phyloP scores from a whole-genome alignment of 1,140 invertebrate species.

The Gonioctena quinquepunctata region DNA sequence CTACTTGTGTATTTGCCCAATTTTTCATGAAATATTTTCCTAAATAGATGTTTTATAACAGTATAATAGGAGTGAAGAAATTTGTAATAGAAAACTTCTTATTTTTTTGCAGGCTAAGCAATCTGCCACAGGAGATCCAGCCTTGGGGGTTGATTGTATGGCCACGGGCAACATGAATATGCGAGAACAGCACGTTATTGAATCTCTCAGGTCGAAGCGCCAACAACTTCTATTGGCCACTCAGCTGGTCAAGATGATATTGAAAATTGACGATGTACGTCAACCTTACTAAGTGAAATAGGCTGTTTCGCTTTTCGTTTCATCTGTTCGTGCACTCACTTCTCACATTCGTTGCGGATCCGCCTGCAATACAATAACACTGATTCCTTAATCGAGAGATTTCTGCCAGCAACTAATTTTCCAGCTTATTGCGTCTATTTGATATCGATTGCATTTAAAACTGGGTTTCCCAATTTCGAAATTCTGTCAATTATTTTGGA shows the following conservation, averaged over 20 bases:
- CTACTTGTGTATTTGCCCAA: too few relatives aligned
- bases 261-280: constrained; percentile 98
- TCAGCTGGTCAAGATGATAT: constrained; percentile 98
- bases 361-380: too few relatives aligned
- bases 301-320: too few relatives aligned
- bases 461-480: too few relatives aligned
- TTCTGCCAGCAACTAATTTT: not conserved
- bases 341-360: too few relatives aligned
- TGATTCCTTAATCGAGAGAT: not conserved
- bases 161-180: constrained; percentile 88
- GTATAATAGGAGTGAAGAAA: too few relatives aligned
- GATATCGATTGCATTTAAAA: too few relatives aligned
- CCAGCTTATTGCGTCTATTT: too few relatives aligned
- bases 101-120: constrained; percentile 64
- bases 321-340: too few relatives aligned
- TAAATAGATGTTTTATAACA: too few relatives aligned
- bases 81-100: not conserved
- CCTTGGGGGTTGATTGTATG: constrained; percentile 95
- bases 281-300: constrained; percentile 60
- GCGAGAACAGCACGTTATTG: constrained; percentile 94
- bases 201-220: constrained; percentile 95
- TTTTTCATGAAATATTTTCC: too few relatives aligned
- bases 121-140: constrained; percentile 80
- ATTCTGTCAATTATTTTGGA: too few relatives aligned
- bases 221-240: constrained; percentile 97